phyloP scores from a whole-genome alignment of 2,888 invertebrate species.

The Campoplex capitator region DNA sequence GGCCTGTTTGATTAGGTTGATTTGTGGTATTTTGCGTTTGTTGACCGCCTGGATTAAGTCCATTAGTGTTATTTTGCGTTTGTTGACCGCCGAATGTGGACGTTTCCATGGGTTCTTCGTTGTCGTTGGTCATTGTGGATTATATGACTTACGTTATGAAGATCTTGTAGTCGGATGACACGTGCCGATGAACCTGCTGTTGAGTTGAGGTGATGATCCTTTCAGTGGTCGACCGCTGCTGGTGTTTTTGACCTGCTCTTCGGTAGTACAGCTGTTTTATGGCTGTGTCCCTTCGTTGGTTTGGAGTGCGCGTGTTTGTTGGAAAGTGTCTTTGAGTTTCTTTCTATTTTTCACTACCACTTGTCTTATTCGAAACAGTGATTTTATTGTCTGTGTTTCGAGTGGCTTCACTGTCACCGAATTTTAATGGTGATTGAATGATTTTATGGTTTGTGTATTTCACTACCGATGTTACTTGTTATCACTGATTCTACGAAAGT shows the following conservation, averaged over 20 bases:
- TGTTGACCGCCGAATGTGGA: background rate
- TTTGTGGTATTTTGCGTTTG: no score
- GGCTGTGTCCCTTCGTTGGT: background rate
- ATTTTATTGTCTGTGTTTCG: background rate
- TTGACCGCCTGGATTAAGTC: no score
- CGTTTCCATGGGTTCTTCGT: background rate
- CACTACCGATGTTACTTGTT: background rate
- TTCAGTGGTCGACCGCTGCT: no score
- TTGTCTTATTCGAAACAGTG: no score
- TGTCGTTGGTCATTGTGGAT: background rate
- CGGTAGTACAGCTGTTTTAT: background rate
- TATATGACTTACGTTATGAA: background rate
- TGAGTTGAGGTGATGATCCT: background rate
- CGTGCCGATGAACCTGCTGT: background rate
- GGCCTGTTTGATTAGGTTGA: background rate
- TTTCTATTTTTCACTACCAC: no score
- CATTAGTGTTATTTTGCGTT: no score
- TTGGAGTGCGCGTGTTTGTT: no score
- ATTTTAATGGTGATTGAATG: background rate
- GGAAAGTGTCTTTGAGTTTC: no score
- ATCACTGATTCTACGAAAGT: background rate
- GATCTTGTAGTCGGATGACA: background rate
- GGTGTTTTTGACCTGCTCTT: constrained; percentile 1
- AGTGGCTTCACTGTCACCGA: background rate
- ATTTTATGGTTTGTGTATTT: background rate